A percentile compares a stretch with the other conserved stretches of the same genome.
These are phyloP conservation scores for Lepus timidus DNA, from an alignment of 2,113 vertebrate genomes.

Conservation along the genomic window DNA sequence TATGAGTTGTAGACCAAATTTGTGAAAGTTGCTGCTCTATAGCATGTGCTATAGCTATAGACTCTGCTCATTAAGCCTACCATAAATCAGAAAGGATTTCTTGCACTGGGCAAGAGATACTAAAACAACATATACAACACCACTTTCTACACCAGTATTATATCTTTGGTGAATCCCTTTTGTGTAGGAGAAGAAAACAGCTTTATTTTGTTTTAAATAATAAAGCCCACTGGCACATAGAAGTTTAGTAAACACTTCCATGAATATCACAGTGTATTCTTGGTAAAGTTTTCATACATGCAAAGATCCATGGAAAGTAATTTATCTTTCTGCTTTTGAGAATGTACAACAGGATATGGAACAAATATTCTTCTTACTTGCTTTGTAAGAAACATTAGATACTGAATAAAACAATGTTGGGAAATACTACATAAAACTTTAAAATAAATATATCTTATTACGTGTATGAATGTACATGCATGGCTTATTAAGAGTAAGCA, in stretches of 20 bases:
- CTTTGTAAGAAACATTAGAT: background rate
- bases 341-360: background rate
- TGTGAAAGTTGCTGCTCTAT: background rate
- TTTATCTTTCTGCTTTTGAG: background rate
- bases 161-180: background rate
- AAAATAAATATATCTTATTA: background rate
- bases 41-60: background rate
- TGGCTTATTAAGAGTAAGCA: background rate
- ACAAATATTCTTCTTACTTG: background rate
- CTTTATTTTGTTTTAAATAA: background rate
- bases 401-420: constrained; percentile 16
- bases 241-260: background rate
- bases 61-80: background rate
- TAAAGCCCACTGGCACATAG: rapidly evolving
- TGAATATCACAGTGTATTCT: background rate
- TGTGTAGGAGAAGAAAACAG: background rate
- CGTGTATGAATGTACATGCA: background rate
- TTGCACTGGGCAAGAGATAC: background rate
- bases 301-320: background rate
- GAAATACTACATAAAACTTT: background rate
- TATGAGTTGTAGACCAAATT: background rate
- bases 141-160: background rate
- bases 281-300: background rate
- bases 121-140: background rate
- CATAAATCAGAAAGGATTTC: background rate